Base-by-base conservation (phyloP, 2,888 invertebrate species). In the Archips crataeganus region DNA sequence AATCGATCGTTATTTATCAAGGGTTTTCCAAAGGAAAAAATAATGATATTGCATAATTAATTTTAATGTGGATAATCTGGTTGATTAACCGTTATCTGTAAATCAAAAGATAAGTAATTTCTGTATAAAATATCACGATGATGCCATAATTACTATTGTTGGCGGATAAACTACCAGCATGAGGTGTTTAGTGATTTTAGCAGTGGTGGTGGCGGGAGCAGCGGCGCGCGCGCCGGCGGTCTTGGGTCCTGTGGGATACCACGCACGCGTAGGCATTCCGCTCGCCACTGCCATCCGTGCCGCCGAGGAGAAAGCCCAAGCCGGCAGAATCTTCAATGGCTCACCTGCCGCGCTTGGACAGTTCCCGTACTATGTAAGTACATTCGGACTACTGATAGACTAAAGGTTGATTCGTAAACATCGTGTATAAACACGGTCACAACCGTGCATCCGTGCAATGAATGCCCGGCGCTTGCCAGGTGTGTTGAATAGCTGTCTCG, bases 261-360 rank as follows among this genome's bases (percentile, higher is more conserved):
- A 57, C 32, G 57, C 32, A 9, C 57, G 57, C 57, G 57, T 57
- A 3, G 57, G 57, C 57, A 57, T 57, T 32, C 57, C 57, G 32
- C 57, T 57, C 8, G 57, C 57, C 32, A 3, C 57, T 32, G 32
- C 23, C 32, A 10, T 32, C 57, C 57, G 57, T 32, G 57, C 57
- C 57, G 57, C 57, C 13, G 57, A 57, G 32, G 57, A 57, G 57
- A 57, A 32, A 2, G 57, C 57, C 3, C 3, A 8, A 3, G 57
- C 57, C 3, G 32, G 57, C 23, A 57, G 57, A 32, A 32, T 57
- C 57, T 57, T 57, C 57, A 57, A 57, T 23, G 57, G 57, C 23
- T 3, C 32, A 3, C 23, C 23, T 10, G 57, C 57, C 0, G 57
- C 57, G 9, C 57, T 57, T 10, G 32, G 57, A 32, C 57, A 32